Evolutionary conservation across 92 coral and sea anemone species (phyloP), one percentile per base, ranked within the genome.

Genomic region (Zoanthus sociatus): DNA sequence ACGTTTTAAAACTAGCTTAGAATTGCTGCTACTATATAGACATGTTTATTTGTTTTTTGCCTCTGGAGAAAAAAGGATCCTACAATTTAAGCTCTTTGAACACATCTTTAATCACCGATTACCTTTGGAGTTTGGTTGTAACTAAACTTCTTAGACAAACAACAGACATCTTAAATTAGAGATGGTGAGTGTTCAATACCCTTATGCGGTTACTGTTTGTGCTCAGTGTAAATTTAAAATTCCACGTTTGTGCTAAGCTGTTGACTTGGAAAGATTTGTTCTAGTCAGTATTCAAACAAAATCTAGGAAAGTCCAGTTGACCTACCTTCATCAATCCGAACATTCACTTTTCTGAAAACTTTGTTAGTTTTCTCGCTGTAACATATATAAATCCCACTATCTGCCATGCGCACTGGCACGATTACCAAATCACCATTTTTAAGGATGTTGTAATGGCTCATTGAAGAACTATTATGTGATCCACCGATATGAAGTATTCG

Each of bases 311-410:
- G 26, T 17, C n/a, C 42, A 37, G 42, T 21, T 15, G 18, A 11
- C 85, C 16, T 55, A 81, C 85, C 85, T 81, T 63, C 44, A 11
- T 46, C 54, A 81, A 81, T 75, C 0, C 2, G 75, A 21, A 66
- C 74, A 15, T 18, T 47, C 18, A 66, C 73, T 47, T 64, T 30
- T 17, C 50, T 81, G 60, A 63, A 60, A 12, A 63, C 46, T 5
- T 17, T 33, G 16, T n/a, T 12, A 7, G 66, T 66, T 73, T 51
- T 46, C 15, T 81, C 73, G 7, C 60, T 81, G 53, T 81, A 81
- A 37, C 85, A 81, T 21, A 81, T 16, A 33, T 66, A 81, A 16
- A 81, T 7, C 0, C 85, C 85, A 48, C 73, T 47, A 47, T 81
- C 85, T 21, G 85, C 46, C 58, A 44, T 45, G 85, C 75, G 85